These are phyloP conservation scores for Zalophus californianus DNA, from an alignment of 2,797 vertebrate genomes.

Conservation along the genomic window DNA sequence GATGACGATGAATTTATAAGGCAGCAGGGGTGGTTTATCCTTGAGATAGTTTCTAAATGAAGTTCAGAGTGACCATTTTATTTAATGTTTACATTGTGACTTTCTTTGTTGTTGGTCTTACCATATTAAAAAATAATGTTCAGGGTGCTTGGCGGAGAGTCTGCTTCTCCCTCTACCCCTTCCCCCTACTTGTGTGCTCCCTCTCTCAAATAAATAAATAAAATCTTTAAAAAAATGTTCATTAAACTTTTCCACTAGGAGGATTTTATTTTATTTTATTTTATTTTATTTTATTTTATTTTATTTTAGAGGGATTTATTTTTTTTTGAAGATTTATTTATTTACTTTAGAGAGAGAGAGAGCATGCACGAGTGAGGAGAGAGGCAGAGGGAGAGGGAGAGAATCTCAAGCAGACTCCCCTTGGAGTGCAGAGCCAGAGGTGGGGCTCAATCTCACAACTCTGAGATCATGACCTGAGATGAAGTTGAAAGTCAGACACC, in stretches of 20 bases:
- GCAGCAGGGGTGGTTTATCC: background rate
- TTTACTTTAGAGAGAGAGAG: background rate
- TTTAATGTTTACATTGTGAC: background rate
- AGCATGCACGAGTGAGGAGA: no score
- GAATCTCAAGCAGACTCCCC: no score
- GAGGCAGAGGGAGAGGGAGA: no score
- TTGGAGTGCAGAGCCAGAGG: no score
- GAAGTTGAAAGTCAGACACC: no score
- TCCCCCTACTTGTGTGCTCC: no score
- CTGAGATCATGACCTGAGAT: no score
- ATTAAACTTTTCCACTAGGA: background rate
- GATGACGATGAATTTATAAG: background rate
- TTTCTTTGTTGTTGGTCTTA: constrained; percentile 32
- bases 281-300: background rate
- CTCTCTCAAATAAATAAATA: no score
- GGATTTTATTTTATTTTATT: constrained; percentile 16
- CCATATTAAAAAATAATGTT: background rate
- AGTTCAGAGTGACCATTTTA: background rate
- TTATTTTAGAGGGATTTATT: background rate
- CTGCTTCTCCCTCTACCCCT: no score
- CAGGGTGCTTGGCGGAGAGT: no score
- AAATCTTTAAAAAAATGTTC: background rate
- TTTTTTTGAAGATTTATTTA: no score
- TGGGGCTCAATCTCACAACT: no score
- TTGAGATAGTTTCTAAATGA: constrained; percentile 49